These are phyloP conservation scores for Catagonus wagneri DNA, from an alignment of 2,113 vertebrate species.

Conservation along the genomic window DNA sequence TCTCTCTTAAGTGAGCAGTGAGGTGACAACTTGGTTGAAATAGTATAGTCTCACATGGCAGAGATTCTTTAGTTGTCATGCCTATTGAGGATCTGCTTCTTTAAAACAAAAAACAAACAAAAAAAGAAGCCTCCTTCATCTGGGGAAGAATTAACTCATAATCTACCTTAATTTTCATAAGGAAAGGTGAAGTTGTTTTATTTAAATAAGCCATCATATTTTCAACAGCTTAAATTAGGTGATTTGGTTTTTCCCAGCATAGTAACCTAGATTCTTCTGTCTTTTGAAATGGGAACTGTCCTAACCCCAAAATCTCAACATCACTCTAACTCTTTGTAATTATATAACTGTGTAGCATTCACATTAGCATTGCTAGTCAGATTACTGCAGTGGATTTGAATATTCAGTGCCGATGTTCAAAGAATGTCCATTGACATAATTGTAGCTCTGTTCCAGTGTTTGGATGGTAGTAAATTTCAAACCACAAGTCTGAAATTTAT, in stretches of 20 bases:
- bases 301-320: constrained; percentile 85
- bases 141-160: constrained; percentile 56
- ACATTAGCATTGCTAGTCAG: constrained; percentile 86
- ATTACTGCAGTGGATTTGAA: constrained; percentile 80
- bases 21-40: constrained; percentile 38
- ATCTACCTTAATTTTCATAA: constrained; percentile 71
- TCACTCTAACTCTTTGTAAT: constrained; percentile 86
- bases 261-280: constrained; percentile 78
- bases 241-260: constrained; percentile 70
- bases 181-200: constrained; percentile 70
- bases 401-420: constrained; percentile 75
- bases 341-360: constrained; percentile 78
- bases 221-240: constrained; percentile 78
- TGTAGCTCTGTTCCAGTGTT: constrained; percentile 75
- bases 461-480: constrained; percentile 79
- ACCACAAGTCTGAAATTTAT: constrained; percentile 68
- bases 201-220: constrained; percentile 73
- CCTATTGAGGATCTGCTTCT: background rate
- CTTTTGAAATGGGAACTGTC: constrained; percentile 87
- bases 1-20: constrained; percentile 51
- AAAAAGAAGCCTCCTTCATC: background rate
- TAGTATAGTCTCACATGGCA: constrained; percentile 5
- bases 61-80: constrained; percentile 23
- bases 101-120: too few species aligned
- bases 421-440: constrained; percentile 81